Base-by-base conservation (phyloP, 2,797 vertebrate species). In the Onychomys arenicola region DNA sequence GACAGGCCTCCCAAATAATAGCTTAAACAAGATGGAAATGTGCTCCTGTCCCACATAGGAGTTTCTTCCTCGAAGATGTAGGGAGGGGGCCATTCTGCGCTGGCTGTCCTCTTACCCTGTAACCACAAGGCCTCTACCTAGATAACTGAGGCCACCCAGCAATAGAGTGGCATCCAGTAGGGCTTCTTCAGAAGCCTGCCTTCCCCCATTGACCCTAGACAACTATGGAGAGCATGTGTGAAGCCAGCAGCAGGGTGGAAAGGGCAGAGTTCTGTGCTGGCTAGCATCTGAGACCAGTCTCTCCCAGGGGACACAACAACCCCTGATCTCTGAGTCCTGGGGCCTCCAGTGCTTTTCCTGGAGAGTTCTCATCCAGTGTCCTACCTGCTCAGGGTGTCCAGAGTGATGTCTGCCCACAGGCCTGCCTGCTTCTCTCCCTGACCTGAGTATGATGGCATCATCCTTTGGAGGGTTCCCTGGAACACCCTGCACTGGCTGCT, bases 101-200 rank as follows among this genome's bases (percentile, higher is more conserved):
- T 80, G 27, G 61, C 82, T 71, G 25, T n/a, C 34, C 29, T 40
- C 17, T 95, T 49, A 76, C 65, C 49, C 93, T 59, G 9, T 55
- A 12, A 3, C 14, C 40, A 2, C 46, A 43, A 95, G 40, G 32
- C 25, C 75, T 91, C 61, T 17, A n/a, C 61, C 0, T 1, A 67
- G 61, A 32, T 81, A 63, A 67, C 67, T 57, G 27, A 65, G 67
- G 65, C n/a, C 82, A 91, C 91, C 85, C 55, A 85, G 92, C 71
- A 34, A 21, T 34, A 84, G 14, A 88, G 52, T 40, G 46, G 40
- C 29, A 7, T 40, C 85, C 65, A 52, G 52, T 37, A 65, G 52
- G 40, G 21, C 86, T 37, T 13, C 43, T 75, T 90, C n/a, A n/a
- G 55, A 69, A 89, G 37, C 23, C 61, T 88, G 55, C 84, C 86